Evolutionary conservation across 2,113 vertebrate genomes (phyloP).

Genomic region (Erythrolamprus reginae): DNA sequence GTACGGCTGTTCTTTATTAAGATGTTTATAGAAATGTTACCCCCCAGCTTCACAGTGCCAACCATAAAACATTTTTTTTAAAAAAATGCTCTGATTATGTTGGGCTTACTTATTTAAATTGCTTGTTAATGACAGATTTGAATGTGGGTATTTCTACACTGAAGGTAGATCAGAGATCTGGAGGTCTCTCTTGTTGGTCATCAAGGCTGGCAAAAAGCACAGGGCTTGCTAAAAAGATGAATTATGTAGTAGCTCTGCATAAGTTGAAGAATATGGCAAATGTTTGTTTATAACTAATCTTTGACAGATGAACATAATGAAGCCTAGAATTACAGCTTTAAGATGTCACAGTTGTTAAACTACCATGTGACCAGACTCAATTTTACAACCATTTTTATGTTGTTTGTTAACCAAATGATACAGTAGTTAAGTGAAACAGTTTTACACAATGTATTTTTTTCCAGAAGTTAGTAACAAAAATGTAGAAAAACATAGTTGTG

Average conservation of each 20-base stretch:
- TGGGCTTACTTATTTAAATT: not conserved
- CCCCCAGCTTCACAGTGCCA: not conserved
- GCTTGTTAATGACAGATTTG: not conserved
- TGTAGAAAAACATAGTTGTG: not conserved
- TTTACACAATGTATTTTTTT: not conserved
- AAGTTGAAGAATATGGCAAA: not conserved
- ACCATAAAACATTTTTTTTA: not conserved
- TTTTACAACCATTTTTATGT: not conserved
- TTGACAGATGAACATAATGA: not conserved
- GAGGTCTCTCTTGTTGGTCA: not conserved
- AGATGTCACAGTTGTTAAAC: not conserved
- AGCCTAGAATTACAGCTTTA: not conserved
- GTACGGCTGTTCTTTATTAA: not conserved
- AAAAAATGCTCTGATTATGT: not conserved
- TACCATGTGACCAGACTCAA: not conserved
- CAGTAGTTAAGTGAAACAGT: not conserved
- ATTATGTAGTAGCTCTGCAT: not conserved
- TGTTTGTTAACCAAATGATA: not conserved
- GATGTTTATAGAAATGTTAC: not conserved
- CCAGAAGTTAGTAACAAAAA: not conserved
- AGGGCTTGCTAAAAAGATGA: not conserved
- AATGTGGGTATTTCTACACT: not conserved
- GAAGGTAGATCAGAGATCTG: not conserved
- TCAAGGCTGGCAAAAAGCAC: not conserved
- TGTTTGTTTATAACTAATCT: not conserved